Evolutionary conservation across 2,888 invertebrate genomes (phyloP), one percentile per base, ranked within the genome.

Genomic region (Lepetodrilus schrolli): DNA sequence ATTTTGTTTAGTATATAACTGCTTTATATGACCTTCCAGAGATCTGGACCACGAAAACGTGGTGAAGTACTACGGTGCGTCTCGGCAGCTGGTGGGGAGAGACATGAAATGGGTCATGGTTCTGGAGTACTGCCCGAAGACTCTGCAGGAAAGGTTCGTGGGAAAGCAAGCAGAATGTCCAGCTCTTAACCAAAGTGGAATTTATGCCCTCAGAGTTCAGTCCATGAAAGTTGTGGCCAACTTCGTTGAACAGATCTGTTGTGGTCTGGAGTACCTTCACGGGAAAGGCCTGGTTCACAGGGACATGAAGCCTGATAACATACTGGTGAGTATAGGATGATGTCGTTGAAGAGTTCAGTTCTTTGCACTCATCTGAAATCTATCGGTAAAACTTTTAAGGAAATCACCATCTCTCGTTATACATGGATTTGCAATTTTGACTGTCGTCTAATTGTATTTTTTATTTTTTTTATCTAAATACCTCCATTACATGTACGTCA

Each of bases 291-390:
- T 86, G 17, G 85, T 87, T 0, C 87, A 87, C 72, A 79, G 89
- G 8, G 89, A 89, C 70, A 76, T 89, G 36, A 89, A 87, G 68
- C 81, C 86, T 7, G 86, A 88, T 70, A 88, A 88, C 72, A 83
- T 89, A 58, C 74, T 89, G 80, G 87, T 88, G 77, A 65, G 83
- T n/a, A n/a, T n/a, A n/a, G n/a, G n/a, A n/a, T n/a, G n/a, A n/a
- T n/a, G n/a, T n/a, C n/a, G n/a, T n/a, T n/a, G n/a, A n/a, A n/a
- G n/a, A n/a, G n/a, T n/a, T n/a, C n/a, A n/a, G n/a, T n/a, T n/a
- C n/a, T n/a, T n/a, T n/a, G n/a, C n/a, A n/a, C n/a, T n/a, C n/a
- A n/a, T n/a, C n/a, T n/a, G n/a, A n/a, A n/a, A n/a, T n/a, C n/a
- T n/a, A n/a, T n/a, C n/a, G n/a, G n/a, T n/a, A n/a, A n/a, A n/a